Base-by-base conservation (phyloP, 2,888 invertebrate genomes). In the Ceriagrion tenellum region DNA sequence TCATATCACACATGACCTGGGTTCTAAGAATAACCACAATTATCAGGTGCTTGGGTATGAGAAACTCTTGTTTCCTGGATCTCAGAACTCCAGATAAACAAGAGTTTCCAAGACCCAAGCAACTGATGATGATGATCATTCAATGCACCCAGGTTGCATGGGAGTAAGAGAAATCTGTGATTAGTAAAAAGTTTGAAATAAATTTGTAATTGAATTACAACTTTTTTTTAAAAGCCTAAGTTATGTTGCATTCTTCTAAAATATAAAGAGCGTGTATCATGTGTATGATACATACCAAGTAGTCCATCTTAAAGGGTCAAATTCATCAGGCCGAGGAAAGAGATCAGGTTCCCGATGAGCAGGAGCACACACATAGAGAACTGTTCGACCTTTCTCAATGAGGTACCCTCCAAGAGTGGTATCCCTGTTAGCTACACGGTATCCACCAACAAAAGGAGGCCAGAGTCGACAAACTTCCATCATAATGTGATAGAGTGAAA, bases 401-500 rank as follows among this genome's bases (percentile, higher is more conserved):
- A 93, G 74, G 40, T 93, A 93, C n/a, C 93, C 93, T 93, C 93
- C 93, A 40, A 93, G 47, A 23, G 93, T 93, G 8, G 93, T 93
- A 18, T 93, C 93, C 93, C 47, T 93, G 47, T 93, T 93, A 26
- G 93, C 93, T 0, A 93, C 93, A 47, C 93, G 47, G 69, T 93
- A 93, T 12, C 93, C 93, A 93, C 93, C 93, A 40, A 93, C 93
- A 93, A 93, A 93, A 16, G 93, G 93, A 47, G 93, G 93, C 93
- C 93, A 93, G 18, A 93, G 47, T 93, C 93, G 93, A n/a, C 93
- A 93, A 93, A 93, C 93, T n/a, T 93, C 93, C 93, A 93, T 93
- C n/a, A 93, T 59, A 26, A 93, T 93, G 69, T 93, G 93, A 93
- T 93, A 47, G 18, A 93, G 93, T 74, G 93, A 93, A 47, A 93